phyloP scores from a whole-genome alignment of 2,888 invertebrate species.

The Apodemia mormo region DNA sequence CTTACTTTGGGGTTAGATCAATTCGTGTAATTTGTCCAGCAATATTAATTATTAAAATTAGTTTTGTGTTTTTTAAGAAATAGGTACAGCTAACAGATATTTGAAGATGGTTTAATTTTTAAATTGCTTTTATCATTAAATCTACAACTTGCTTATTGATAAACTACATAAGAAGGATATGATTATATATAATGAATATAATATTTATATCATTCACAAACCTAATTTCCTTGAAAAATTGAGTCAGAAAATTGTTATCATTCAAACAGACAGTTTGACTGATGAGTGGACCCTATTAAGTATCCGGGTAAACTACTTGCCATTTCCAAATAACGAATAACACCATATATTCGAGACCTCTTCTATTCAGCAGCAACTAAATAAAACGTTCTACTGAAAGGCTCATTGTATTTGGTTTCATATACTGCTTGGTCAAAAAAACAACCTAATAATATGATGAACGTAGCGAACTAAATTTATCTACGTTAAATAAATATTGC shows the following conservation, averaged over 20 bases:
- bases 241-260: slow-evolving; percentile 1
- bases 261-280: slow-evolving; percentile 13
- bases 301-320: neutral
- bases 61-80: no score
- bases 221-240: neutral
- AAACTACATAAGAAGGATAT: no score
- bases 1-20: no score
- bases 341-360: neutral
- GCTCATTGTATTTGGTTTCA: slow-evolving; percentile 31
- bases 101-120: no score
- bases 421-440: slow-evolving; percentile 34
- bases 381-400: neutral
- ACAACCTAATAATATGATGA: slow-evolving; percentile 36
- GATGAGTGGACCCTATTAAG: slow-evolving; percentile 15
- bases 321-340: slow-evolving; percentile 3
- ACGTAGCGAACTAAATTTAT: neutral
- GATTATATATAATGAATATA: no score
- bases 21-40: no score
- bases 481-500: neutral
- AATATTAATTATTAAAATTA: no score
- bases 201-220: neutral
- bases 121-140: no score
- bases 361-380: neutral
- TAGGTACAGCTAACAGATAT: no score
- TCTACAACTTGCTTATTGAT: no score